Percentiles rank a stretch among this genome's conserved stretches.
Conservation (phyloP, 2,797 vertebrate genomes). For the Lagorchestes hirsutus region DNA sequence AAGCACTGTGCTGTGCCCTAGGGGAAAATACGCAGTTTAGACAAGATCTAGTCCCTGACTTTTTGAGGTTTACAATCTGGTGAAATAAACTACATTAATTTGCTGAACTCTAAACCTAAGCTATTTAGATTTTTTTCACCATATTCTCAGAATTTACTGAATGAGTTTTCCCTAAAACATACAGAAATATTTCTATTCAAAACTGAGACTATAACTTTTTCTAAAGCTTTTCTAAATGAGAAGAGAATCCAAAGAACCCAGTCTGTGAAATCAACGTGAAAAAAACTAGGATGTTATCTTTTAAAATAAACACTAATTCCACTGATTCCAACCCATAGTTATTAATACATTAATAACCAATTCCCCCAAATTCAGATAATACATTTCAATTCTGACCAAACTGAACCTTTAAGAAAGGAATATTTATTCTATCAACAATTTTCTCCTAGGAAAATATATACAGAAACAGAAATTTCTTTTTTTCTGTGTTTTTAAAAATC, state of each 20-base stretch:
- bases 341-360: constrained; percentile 31
- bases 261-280: constrained; percentile 45
- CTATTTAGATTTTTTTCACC: neutral
- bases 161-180: neutral
- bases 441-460: constrained; percentile 45
- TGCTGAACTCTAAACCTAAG: constrained; percentile 55
- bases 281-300: constrained; percentile 26
- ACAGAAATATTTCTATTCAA: neutral
- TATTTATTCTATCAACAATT: constrained; percentile 35
- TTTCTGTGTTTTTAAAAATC: neutral
- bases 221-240: constrained; percentile 24
- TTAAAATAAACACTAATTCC: neutral
- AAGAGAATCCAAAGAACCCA: constrained; percentile 45
- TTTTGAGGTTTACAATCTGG: neutral
- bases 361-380: constrained; percentile 5
- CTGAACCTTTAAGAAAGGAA: constrained; percentile 26
- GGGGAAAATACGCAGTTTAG: neutral
- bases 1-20: neutral
- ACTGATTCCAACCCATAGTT: constrained; percentile 23
- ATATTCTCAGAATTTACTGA: neutral
- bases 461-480: neutral
- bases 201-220: neutral
- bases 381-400: constrained; percentile 33
- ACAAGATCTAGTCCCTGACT: neutral
- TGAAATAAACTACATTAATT: neutral